Evolutionary conservation across 2,113 vertebrate genomes (phyloP).

Genomic region (Lipotes vexillifer): DNA sequence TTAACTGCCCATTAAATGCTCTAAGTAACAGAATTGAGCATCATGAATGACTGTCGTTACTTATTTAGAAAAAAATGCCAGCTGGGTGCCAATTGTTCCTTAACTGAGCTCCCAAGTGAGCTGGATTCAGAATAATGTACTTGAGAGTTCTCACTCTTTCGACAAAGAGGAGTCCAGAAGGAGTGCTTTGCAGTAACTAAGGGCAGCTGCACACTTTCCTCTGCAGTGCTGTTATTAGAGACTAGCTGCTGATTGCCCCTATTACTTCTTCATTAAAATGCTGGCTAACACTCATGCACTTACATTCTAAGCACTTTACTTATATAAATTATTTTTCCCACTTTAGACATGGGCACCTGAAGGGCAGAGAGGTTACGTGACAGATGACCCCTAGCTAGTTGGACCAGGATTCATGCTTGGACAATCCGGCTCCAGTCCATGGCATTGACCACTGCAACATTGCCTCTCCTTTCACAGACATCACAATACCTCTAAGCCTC

Average conservation of each 20-base stretch:
- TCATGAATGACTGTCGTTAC: neutral
- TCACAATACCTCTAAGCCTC: neutral
- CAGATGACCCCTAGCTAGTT: too few relatives aligned
- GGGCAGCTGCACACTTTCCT: neutral
- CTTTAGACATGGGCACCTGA: neutral
- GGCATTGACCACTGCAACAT: neutral
- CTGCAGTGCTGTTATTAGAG: neutral
- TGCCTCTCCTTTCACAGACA: neutral
- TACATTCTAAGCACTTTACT: neutral
- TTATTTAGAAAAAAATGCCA: neutral
- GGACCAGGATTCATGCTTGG: neutral
- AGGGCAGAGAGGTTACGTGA: neutral
- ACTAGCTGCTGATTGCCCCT: too few relatives aligned
- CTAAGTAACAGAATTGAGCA: neutral
- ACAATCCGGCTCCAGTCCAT: neutral
- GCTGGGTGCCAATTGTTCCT: neutral
- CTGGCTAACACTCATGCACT: neutral
- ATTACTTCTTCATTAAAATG: neutral
- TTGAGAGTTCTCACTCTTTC: neutral
- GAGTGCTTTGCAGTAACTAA: neutral
- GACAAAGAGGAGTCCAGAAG: neutral
- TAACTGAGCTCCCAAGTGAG: neutral
- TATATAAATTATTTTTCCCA: neutral
- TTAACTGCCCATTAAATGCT: neutral
- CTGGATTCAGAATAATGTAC: neutral